Conservation (phyloP, 2,888 invertebrate genomes). For the Pterobdella sp. region DNA sequence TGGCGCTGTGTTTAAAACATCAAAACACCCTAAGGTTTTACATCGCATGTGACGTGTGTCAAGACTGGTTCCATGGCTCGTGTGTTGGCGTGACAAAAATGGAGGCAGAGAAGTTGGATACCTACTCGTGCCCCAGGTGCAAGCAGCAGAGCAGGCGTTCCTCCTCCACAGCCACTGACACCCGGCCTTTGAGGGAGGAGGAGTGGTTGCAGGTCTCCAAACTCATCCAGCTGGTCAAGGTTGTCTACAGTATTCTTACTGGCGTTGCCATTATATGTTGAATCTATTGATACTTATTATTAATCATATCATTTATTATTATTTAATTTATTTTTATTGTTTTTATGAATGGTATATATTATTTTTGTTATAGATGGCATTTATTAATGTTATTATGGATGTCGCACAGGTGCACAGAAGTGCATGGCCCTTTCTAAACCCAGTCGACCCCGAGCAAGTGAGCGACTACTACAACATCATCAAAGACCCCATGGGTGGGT, state of each 20-base stretch:
- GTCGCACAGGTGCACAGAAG: constrained; percentile 89
- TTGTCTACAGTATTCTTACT: not conserved
- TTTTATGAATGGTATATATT: not conserved
- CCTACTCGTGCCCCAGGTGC: constrained; percentile 92
- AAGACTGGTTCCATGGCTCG: constrained; percentile 97
- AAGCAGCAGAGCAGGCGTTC: constrained; percentile 14
- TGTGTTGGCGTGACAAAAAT: constrained; percentile 68
- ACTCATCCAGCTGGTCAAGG: constrained; percentile 31
- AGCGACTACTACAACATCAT: constrained; percentile 81
- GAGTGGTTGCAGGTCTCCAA: constrained; percentile 30
- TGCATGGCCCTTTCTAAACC: constrained; percentile 96
- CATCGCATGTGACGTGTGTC: constrained; percentile 95
- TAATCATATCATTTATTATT: constrained; percentile 13
- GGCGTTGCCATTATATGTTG: not conserved
- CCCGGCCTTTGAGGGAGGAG: constrained; percentile 10
- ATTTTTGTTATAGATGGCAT: not conserved
- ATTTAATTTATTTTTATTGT: not conserved
- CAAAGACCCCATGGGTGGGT: constrained; percentile 52
- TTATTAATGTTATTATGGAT: constrained; percentile 41
- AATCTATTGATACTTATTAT: not conserved
- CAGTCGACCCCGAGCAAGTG: constrained; percentile 88
- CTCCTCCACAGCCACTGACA: not conserved
- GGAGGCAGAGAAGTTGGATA: constrained; percentile 74
- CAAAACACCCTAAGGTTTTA: constrained; percentile 68
- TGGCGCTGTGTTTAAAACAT: not conserved